These are phyloP conservation scores for Chromoteleia sp. DNA, from an alignment of 2,888 invertebrate genomes.

Conservation along the genomic window DNA sequence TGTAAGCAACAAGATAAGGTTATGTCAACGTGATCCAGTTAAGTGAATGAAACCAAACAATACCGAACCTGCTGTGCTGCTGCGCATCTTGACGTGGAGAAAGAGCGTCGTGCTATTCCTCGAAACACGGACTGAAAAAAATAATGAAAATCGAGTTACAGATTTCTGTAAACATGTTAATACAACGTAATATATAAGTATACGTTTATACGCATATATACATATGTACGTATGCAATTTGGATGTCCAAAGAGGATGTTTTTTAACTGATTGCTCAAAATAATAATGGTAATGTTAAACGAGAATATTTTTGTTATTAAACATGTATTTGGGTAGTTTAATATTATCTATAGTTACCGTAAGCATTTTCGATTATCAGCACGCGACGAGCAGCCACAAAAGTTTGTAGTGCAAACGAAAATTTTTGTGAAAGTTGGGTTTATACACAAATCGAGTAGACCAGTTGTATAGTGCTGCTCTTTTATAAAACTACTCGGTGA, in stretches of 20 bases:
- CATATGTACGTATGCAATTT: not conserved
- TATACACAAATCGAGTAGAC: not conserved
- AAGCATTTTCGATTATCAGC: slow-evolving; percentile 55
- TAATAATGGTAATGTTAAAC: not conserved
- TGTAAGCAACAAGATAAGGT: slow-evolving; percentile 38
- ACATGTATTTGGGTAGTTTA: not conserved
- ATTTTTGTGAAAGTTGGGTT: slow-evolving; percentile 25
- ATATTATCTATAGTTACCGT: slow-evolving; percentile 38
- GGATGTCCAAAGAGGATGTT: too few relatives aligned
- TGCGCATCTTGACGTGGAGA: slow-evolving; percentile 82
- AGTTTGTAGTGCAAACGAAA: slow-evolving; percentile 1
- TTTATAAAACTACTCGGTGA: not conserved
- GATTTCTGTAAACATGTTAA: too few relatives aligned
- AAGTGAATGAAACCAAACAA: slow-evolving; percentile 18
- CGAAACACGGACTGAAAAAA: slow-evolving; percentile 78
- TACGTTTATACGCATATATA: not conserved
- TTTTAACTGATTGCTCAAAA: not conserved
- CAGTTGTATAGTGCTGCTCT: slow-evolving; percentile 17
- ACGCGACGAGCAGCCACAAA: slow-evolving; percentile 30
- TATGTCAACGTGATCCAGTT: slow-evolving; percentile 47
- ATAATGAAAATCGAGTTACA: not conserved
- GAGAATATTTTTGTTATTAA: not conserved
- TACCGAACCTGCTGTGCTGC: slow-evolving; percentile 81
- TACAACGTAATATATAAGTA: not conserved
- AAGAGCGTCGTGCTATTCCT: slow-evolving; percentile 79